Conservation (phyloP, 2,797 vertebrate genomes). For the Micromesistius poutassou region DNA sequence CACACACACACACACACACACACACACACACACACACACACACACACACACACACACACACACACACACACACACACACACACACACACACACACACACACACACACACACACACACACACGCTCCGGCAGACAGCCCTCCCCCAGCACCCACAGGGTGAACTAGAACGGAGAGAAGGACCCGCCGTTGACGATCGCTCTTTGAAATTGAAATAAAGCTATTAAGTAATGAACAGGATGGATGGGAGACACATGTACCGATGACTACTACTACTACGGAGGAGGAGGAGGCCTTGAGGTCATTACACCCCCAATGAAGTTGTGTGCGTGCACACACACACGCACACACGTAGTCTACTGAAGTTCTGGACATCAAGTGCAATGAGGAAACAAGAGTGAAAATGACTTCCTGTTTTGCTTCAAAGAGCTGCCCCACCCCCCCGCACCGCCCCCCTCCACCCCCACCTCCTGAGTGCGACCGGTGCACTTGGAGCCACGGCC, state of each 20-base stretch:
- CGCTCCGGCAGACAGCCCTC: slow-evolving; percentile 40
- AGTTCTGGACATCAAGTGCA: slow-evolving; percentile 56
- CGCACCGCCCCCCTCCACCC: slow-evolving; percentile 28
- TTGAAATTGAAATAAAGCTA: neutral
- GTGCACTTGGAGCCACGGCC: neutral
- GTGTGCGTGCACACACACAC: slow-evolving; percentile 2
- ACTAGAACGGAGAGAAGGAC: slow-evolving; percentile 6
- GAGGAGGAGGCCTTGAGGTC: slow-evolving; percentile 6
- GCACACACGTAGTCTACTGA: slow-evolving; percentile 29
- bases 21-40: too few relatives aligned
- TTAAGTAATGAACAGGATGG: neutral
- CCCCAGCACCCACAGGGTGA: slow-evolving; percentile 12
- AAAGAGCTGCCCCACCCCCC: slow-evolving; percentile 50
- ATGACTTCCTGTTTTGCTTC: slow-evolving; percentile 62
- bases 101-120: too few relatives aligned
- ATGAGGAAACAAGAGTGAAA: slow-evolving; percentile 60
- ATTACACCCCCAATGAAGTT: slow-evolving; percentile 3
- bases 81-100: too few relatives aligned
- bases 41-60: too few relatives aligned
- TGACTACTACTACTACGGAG: too few relatives aligned
- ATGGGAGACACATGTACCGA: neutral
- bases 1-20: too few relatives aligned
- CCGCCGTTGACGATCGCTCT: neutral
- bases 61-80: too few relatives aligned
- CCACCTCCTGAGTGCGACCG: slow-evolving; percentile 1